These are phyloP conservation scores for Mus musculus DNA, from an alignment of 2,113 vertebrate species.

Conservation along the genomic window GRCm39 chr9:71799501-71800000, in stretches of 20 bases:
- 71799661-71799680: conserved; percentile 34
- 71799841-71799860: not conserved
- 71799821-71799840: conserved; percentile 43
- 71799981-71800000: not conserved
- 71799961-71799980: not conserved
- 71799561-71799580: not conserved
- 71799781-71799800: conserved; percentile 45
- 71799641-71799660: conserved; percentile 49
- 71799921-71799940: not conserved
- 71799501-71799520: conserved; percentile 80
- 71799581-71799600: not conserved
- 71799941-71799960: not conserved
- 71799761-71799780: not conserved
- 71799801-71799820: conserved; percentile 14
- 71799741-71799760: not conserved
- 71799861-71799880: not conserved
- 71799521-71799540: conserved; percentile 16
- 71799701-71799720: conserved; percentile 22
- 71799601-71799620: conserved; percentile 36
- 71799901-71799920: not conserved
- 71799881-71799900: not conserved
- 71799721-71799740: conserved; percentile 52
- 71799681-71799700: conserved; percentile 41
- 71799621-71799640: conserved; percentile 54
- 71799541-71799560: not conserved